These are phyloP conservation scores for Norana najaformis DNA, from an alignment of 2,888 invertebrate genomes.

Conservation along the genomic window DNA sequence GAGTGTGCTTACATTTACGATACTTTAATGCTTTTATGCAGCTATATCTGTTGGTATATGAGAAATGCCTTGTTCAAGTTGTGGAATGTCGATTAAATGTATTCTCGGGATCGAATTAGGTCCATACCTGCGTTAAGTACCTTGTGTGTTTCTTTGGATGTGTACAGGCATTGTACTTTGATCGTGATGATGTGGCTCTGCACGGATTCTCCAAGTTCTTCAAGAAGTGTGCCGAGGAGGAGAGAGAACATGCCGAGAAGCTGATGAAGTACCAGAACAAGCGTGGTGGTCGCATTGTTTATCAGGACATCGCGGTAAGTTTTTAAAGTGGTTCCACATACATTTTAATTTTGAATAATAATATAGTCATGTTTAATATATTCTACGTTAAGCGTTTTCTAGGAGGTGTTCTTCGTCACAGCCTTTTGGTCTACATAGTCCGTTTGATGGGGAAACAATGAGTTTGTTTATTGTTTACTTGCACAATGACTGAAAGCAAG, in stretches of 20 bases:
- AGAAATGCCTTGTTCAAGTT: too few relatives aligned
- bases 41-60: too few relatives aligned
- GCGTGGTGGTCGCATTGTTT: conserved; percentile 75
- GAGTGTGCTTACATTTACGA: too few relatives aligned
- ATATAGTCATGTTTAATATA: not conserved
- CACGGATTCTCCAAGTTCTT: conserved; percentile 71
- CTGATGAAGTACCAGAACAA: conserved; percentile 69
- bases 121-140: too few relatives aligned
- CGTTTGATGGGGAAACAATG: not conserved
- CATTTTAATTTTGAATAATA: not conserved
- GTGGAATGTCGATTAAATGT: not conserved
- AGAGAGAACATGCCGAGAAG: conserved; percentile 78
- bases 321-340: not conserved
- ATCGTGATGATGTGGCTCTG: conserved; percentile 80
- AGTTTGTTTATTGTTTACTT: not conserved
- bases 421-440: too few relatives aligned
- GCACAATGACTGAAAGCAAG: not conserved
- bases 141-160: not conserved
- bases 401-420: not conserved
- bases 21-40: too few relatives aligned
- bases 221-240: conserved; percentile 76
- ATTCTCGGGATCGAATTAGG: not conserved
- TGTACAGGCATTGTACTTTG: conserved; percentile 74
- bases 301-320: conserved; percentile 69
- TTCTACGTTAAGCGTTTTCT: not conserved